Percentiles rank a stretch among this genome's conserved stretches.
Evolutionary conservation across 2,888 invertebrate species (phyloP).

Genomic region (Lissocephala sabroskyi): DNA sequence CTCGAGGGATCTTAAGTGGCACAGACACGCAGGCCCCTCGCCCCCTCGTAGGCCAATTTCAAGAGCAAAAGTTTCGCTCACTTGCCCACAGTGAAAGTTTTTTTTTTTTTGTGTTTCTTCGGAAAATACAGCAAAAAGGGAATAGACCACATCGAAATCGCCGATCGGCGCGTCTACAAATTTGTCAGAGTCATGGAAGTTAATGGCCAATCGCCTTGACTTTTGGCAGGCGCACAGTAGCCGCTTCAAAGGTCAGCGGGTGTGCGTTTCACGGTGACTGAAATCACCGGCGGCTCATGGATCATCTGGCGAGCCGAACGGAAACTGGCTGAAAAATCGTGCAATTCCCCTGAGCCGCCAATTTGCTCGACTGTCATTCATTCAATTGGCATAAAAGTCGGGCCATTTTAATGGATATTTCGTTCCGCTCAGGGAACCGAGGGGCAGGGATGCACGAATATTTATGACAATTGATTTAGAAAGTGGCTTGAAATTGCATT

Average conservation of each 20-base stretch:
- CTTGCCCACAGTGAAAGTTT: slow-evolving; percentile 39
- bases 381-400: slow-evolving; percentile 23
- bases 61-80: slow-evolving; percentile 28
- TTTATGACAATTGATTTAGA: slow-evolving; percentile 43
- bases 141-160: not conserved
- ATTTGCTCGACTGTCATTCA: slow-evolving; percentile 9
- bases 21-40: slow-evolving; percentile 3
- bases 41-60: too few species aligned
- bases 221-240: slow-evolving; percentile 16
- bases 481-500: slow-evolving; percentile 20
- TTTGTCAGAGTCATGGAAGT: slow-evolving; percentile 52
- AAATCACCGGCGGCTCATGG: too few species aligned
- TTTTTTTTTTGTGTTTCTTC: slow-evolving; percentile 1
- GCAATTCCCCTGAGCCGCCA: slow-evolving; percentile 11
- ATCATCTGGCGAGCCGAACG: slow-evolving; percentile 30
- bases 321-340: slow-evolving; percentile 39
- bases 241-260: too few species aligned
- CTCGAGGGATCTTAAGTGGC: slow-evolving; percentile 8
- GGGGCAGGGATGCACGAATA: slow-evolving; percentile 9
- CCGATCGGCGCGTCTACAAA: not conserved
- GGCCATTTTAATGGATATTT: slow-evolving; percentile 52
- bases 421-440: too few species aligned
- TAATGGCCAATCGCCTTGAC: slow-evolving; percentile 58
- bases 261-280: too few species aligned
- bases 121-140: slow-evolving; percentile 1